phyloP scores from a whole-genome alignment of 2,888 invertebrate genomes.

The Sicus ferrugineus region DNA sequence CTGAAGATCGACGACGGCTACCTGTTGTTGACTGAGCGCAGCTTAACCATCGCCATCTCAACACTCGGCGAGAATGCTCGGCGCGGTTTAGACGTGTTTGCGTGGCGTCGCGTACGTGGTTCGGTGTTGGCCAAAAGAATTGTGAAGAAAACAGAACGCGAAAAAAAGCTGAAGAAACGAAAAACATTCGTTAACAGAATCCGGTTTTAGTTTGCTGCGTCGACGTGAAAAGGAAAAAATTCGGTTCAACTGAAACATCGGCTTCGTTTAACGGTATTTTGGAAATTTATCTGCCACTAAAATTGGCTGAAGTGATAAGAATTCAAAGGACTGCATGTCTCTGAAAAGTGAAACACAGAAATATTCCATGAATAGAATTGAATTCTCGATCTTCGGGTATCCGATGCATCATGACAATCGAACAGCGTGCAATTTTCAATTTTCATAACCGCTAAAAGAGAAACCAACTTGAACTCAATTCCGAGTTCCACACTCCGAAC shows the following conservation, averaged over 20 bases:
- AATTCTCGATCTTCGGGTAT: too few species aligned
- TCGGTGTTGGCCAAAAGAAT: not conserved
- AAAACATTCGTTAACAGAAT: constrained; percentile 11
- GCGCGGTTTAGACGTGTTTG: constrained; percentile 53
- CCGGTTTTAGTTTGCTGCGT: not conserved
- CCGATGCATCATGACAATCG: too few species aligned
- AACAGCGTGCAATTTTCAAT: too few species aligned
- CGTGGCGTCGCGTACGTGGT: constrained; percentile 39
- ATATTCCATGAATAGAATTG: too few species aligned
- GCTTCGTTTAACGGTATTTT: constrained; percentile 8
- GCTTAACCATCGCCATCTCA: constrained; percentile 8
- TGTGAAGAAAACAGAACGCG: not conserved
- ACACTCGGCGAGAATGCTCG: constrained; percentile 52
- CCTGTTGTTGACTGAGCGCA: constrained; percentile 32
- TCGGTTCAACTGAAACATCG: constrained; percentile 13
- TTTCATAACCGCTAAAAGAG: not conserved
- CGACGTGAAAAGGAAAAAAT: constrained; percentile 25
- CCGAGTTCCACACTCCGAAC: not conserved
- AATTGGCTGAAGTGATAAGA: not conserved
- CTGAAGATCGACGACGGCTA: constrained; percentile 38
- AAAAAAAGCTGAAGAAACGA: not conserved
- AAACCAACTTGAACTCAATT: not conserved
- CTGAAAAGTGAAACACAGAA: not conserved
- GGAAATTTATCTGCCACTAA: not conserved
- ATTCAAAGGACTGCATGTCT: not conserved